Conservation (phyloP, 35 echinoderm and acorn worm genomes). For the Heliocidaris erythrogramma region DNA sequence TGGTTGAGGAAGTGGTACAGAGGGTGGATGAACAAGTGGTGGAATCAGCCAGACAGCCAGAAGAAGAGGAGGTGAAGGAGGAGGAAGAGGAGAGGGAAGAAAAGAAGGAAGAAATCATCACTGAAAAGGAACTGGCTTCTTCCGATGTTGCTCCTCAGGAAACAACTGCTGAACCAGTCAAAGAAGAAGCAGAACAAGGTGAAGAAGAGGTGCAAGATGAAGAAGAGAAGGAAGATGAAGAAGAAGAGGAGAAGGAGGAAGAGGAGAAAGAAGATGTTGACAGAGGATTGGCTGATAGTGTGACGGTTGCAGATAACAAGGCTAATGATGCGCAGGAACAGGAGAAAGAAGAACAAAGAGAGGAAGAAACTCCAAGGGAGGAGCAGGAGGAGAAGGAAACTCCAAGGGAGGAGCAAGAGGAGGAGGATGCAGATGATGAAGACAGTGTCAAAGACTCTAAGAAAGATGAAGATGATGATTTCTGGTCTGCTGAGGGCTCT, state of each 20-base stretch:
- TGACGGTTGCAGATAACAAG: background rate
- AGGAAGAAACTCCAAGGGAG: background rate
- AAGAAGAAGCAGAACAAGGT: constrained; percentile 11
- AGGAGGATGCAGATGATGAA: constrained; percentile 45
- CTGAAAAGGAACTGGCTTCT: background rate
- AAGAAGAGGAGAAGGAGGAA: constrained; percentile 35
- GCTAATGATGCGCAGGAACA: background rate
- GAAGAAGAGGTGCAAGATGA: constrained; percentile 38
- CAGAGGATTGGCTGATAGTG: background rate
- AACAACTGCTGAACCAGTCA: background rate
- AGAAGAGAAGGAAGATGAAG: constrained; percentile 52
- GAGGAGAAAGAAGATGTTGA: constrained; percentile 38
- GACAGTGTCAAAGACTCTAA: background rate
- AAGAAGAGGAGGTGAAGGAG: background rate
- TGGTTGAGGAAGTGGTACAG: constrained; percentile 32
- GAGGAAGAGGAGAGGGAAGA: constrained; percentile 21
- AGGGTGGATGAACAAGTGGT: constrained; percentile 46
- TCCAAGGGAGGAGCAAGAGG: constrained; percentile 27
- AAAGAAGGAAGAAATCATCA: background rate
- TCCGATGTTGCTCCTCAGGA: background rate
- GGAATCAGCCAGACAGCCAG: constrained; percentile 34
- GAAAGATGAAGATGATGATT: constrained; percentile 43
- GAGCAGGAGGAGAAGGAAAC: background rate
- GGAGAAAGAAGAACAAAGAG: background rate
- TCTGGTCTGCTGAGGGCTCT: constrained; percentile 34